Conservation (phyloP, 37 sponge, comb jelly and placozoan species). For the Aphrocallistes beatrix region DNA sequence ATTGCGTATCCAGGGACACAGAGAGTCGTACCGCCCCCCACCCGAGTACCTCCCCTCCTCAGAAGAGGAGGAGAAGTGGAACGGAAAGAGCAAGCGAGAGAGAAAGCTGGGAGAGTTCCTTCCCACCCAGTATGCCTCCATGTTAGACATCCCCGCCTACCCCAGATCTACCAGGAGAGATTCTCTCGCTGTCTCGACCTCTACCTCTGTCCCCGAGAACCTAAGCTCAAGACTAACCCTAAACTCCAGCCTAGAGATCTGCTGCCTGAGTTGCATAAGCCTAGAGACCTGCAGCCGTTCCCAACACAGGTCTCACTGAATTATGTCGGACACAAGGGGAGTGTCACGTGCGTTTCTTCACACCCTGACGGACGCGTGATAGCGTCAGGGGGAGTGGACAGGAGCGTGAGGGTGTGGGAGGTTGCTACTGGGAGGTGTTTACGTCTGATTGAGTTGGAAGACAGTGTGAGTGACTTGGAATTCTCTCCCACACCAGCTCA, state of each 20-base stretch:
- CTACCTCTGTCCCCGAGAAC: slow-evolving; percentile 86
- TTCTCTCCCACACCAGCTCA: slow-evolving; percentile 47
- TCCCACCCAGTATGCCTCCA: slow-evolving; percentile 35
- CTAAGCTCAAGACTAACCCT: slow-evolving; percentile 53
- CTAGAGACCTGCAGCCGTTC: slow-evolving; percentile 86
- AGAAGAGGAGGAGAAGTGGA: slow-evolving; percentile 45
- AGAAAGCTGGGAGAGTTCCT: background rate
- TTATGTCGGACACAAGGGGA: slow-evolving; percentile 62
- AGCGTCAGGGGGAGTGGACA: slow-evolving; percentile 77
- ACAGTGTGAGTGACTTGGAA: slow-evolving; percentile 33
- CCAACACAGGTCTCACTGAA: slow-evolving; percentile 39
- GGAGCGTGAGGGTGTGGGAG: slow-evolving; percentile 80
- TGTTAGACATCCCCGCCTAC: slow-evolving; percentile 81
- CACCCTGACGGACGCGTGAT: slow-evolving; percentile 67
- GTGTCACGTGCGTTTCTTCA: slow-evolving; percentile 61
- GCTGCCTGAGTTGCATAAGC: slow-evolving; percentile 86
- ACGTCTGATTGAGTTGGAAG: slow-evolving; percentile 28
- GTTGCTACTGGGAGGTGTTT: slow-evolving; percentile 69
- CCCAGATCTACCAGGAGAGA: slow-evolving; percentile 71
- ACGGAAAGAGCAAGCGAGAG: background rate
- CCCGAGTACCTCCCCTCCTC: slow-evolving; percentile 88
- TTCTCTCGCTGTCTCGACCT: slow-evolving; percentile 97
- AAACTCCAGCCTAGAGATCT: slow-evolving; percentile 60
- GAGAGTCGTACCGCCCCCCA: slow-evolving; percentile 96
- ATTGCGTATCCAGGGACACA: slow-evolving; percentile 72